phyloP scores from a whole-genome alignment of 2,888 invertebrate genomes.

The Microdon myrmicae region DNA sequence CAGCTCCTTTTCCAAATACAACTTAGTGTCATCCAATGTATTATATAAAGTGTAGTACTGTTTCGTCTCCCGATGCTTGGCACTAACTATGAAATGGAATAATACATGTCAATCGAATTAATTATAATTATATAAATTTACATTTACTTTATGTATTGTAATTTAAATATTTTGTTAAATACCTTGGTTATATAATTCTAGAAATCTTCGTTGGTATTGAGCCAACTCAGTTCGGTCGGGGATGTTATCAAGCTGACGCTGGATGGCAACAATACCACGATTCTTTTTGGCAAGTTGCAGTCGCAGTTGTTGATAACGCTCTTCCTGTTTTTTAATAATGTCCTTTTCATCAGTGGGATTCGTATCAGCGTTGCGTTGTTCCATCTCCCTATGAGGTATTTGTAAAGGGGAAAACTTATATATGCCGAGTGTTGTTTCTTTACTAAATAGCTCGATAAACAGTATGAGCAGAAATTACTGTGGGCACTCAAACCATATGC shows the following conservation, averaged over 20 bases:
- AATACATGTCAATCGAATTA: not conserved
- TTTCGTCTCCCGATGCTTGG: slow-evolving; percentile 96
- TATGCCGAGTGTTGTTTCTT: too few relatives aligned
- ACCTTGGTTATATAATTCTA: slow-evolving; percentile 96
- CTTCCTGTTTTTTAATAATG: slow-evolving; percentile 73
- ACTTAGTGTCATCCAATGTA: slow-evolving; percentile 91
- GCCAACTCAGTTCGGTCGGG: slow-evolving; percentile 92
- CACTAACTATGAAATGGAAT: slow-evolving; percentile 75
- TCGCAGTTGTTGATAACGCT: slow-evolving; percentile 72
- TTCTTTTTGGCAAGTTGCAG: slow-evolving; percentile 82
- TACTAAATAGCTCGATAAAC: too few relatives aligned
- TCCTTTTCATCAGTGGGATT: slow-evolving; percentile 69
- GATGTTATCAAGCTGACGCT: slow-evolving; percentile 89
- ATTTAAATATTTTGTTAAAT: slow-evolving; percentile 10
- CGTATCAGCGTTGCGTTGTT: slow-evolving; percentile 66
- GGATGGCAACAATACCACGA: slow-evolving; percentile 81
- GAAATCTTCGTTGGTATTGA: slow-evolving; percentile 94
- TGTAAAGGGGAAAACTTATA: too few relatives aligned
- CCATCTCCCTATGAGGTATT: too few relatives aligned
- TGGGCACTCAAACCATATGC: too few relatives aligned
- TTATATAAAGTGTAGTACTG: slow-evolving; percentile 97
- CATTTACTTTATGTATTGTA: not conserved
- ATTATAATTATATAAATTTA: not conserved
- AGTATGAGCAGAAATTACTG: too few relatives aligned
- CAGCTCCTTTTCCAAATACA: slow-evolving; percentile 92